A percentile compares a stretch with the other conserved stretches of the same genome.
phyloP scores from a whole-genome alignment of 2,113 vertebrate genomes.

The Nesoenas mayeri region DNA sequence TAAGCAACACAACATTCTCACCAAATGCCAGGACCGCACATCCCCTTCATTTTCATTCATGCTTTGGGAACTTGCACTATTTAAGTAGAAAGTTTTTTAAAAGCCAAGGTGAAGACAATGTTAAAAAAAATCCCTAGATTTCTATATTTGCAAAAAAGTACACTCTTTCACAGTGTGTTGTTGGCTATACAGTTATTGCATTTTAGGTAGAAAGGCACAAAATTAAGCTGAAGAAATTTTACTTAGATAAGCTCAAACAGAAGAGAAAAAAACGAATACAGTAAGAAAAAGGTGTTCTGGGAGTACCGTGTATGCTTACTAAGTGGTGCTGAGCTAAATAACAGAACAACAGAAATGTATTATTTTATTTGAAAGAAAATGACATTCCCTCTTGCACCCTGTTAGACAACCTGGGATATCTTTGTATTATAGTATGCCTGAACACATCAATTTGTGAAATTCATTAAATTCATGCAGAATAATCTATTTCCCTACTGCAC shows the following conservation, averaged over 20 bases:
- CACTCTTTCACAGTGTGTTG: neutral
- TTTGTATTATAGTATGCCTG: neutral
- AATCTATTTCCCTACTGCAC: neutral
- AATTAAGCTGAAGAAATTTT: conserved; percentile 2
- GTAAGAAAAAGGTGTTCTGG: neutral
- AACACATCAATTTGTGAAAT: conserved; percentile 18
- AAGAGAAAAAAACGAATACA: neutral
- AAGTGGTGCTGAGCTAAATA: neutral
- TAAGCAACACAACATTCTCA: neutral
- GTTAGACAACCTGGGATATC: neutral
- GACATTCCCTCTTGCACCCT: neutral
- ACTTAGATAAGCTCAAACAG: neutral
- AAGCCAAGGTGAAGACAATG: neutral
- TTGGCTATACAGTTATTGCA: neutral
- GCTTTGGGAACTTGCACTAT: neutral
- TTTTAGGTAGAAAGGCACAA: neutral
- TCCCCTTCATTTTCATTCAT: neutral
- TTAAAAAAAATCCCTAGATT: neutral
- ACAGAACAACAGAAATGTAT: neutral
- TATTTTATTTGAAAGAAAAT: conserved; percentile 14
- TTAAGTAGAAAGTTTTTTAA: neutral
- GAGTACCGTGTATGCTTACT: neutral
- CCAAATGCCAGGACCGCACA: neutral
- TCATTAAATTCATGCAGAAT: conserved; percentile 14
- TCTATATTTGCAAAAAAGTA: neutral